Evolutionary conservation across 2,888 invertebrate genomes (phyloP), one percentile per base, ranked within the genome.

Genomic region (Pinctada fucata): DNA sequence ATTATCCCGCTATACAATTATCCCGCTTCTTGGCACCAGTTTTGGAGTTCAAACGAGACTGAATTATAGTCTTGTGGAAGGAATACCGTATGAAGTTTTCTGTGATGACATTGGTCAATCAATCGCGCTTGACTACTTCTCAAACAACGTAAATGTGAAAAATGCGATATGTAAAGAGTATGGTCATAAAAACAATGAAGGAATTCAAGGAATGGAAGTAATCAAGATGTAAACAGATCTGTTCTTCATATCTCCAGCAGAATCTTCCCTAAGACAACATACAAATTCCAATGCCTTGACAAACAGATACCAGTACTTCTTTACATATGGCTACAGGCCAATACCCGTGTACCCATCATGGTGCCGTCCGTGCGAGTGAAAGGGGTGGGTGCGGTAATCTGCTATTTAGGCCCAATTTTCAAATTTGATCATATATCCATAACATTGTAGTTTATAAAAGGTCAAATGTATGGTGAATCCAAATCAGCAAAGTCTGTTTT

Each of bases 211-310:
- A 8, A 16, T 66, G 13, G 72, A 78, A 51, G 63, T 72, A 8
- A 3, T 76, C 10, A 31, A 75, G 10, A 74, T 80, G 75, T 72
- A 74, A 31, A 69, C 75, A 0, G 80, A 80, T 75, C 8, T 75
- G 3, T 72, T 72, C 51, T 80, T 80, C 58, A 68, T 78, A 5
- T 49, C 69, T 5, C 80, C 78, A 3, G 49, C 80, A n/a, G 51
- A 75, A 16, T 10, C 47, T 0, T 16, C 74, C 45, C 51, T 78
- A 50, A n/a, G 72, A 2, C 50, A 63, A 3, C 80, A 75, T 63
- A 47, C 80, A 3, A 52, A n/a, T 4, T 75, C 75, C 13, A 31
- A 31, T 31, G 13, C 58, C 13, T 48, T 52, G n/a, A 49, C 69
- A 31, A 70, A 64, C 31, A 74, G 69, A 48, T 80, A 75, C 58